These are phyloP conservation scores for Turritopsis rubra DNA, from an alignment of 30 jellyfish, hydroid and myxozoan species.

Conservation along the genomic window DNA sequence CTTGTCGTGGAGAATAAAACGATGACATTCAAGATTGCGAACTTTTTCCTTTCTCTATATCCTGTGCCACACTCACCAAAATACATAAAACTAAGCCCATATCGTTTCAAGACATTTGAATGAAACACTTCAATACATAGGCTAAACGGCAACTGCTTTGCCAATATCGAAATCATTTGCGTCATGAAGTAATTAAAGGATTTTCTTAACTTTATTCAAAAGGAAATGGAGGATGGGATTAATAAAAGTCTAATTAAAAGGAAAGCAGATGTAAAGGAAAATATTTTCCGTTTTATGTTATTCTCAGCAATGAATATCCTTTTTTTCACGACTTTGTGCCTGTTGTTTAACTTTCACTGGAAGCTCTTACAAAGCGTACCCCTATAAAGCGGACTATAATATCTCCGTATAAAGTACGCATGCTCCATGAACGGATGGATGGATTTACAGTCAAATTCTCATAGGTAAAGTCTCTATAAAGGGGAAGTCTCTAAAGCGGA, in stretches of 20 bases:
- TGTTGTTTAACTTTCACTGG: not conserved
- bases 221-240: not conserved
- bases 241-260: not conserved
- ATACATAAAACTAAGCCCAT: not conserved
- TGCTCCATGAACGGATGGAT: too few species aligned
- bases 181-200: not conserved
- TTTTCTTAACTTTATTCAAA: too few species aligned
- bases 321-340: not conserved
- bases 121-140: not conserved
- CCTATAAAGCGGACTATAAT: too few species aligned
- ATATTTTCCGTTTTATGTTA: not conserved
- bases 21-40: too few species aligned
- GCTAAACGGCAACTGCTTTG: not conserved
- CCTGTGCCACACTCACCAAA: too few species aligned
- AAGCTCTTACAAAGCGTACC: too few species aligned
- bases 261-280: not conserved
- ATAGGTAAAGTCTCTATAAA: too few species aligned
- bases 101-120: not conserved
- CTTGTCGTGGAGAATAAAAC: too few species aligned
- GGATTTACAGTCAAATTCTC: too few species aligned
- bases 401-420: too few species aligned
- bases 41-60: too few species aligned
- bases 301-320: not conserved
- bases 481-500: too few species aligned
- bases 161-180: not conserved